A percentile compares a stretch with the other conserved stretches of the same genome.
Evolutionary conservation across 2,797 vertebrate genomes (phyloP).

Genomic region (Acanthurus leucopareius): DNA sequence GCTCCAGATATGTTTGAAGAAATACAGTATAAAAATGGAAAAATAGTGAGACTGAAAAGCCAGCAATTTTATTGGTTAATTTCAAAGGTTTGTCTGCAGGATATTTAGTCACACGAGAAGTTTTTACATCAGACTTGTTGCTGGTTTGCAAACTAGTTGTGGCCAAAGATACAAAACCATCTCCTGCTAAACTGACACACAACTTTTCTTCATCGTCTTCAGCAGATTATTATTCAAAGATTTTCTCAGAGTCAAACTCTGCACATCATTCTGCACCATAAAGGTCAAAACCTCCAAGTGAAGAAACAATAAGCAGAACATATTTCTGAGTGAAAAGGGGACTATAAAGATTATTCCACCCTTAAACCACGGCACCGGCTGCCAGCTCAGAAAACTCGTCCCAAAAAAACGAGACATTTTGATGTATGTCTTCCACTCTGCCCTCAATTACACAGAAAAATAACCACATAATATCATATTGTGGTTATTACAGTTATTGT

Average conservation of each 20-base stretch:
- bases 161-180: not conserved
- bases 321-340: not conserved
- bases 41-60: too few species aligned
- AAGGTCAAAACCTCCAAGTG: not conserved
- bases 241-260: not conserved
- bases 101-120: too few species aligned
- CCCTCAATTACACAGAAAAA: constrained; percentile 32
- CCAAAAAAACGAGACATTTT: constrained; percentile 13
- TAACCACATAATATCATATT: constrained; percentile 45
- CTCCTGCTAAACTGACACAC: not conserved
- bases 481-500: constrained; percentile 45
- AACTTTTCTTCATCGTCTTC: too few species aligned
- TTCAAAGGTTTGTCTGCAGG: too few species aligned
- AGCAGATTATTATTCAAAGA: not conserved
- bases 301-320: constrained; percentile 5
- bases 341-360: constrained; percentile 12
- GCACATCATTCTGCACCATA: not conserved
- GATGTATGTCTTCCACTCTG: constrained; percentile 23
- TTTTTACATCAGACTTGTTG: not conserved
- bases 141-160: not conserved
- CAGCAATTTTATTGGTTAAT: too few species aligned
- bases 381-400: constrained; percentile 4
- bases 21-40: too few species aligned
- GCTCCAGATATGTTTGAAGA: too few species aligned
- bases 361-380: constrained; percentile 24